These are phyloP conservation scores for Abrostola tripartita DNA, from an alignment of 2,888 invertebrate genomes.

Conservation along the genomic window DNA sequence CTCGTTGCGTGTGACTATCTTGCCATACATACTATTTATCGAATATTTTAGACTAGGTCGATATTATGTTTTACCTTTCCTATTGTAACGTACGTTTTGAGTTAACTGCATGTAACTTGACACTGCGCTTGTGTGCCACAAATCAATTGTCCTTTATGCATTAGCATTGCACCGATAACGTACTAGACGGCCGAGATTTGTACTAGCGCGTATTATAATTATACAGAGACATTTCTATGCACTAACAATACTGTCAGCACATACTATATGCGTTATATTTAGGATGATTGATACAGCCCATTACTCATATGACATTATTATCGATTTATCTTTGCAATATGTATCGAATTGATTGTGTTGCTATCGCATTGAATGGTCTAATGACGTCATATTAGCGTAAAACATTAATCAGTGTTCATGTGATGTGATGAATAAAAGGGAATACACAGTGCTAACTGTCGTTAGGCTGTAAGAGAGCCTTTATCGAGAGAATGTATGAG, in stretches of 20 bases:
- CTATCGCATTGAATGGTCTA: constrained; percentile 2
- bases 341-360: constrained; percentile 5
- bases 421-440: constrained; percentile 4
- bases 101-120: no score
- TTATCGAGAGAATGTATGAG: not conserved
- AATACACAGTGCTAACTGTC: constrained; percentile 1
- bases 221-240: not conserved
- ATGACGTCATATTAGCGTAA: constrained; percentile 3
- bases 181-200: not conserved
- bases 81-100: no score
- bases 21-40: no score
- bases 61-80: no score
- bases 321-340: constrained; percentile 6
- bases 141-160: not conserved
- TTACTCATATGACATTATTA: constrained; percentile 6
- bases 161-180: not conserved
- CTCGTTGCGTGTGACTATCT: no score
- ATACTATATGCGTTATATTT: not conserved
- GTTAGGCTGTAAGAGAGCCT: not conserved
- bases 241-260: not conserved
- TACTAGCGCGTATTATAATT: not conserved
- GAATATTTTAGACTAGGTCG: no score
- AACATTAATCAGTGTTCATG: constrained; percentile 4
- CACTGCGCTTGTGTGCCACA: no score
- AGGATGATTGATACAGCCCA: not conserved